A percentile compares a stretch with the other conserved stretches of the same genome.
phyloP scores from a whole-genome alignment of 2,113 vertebrate genomes.

The Hylia prasina region DNA sequence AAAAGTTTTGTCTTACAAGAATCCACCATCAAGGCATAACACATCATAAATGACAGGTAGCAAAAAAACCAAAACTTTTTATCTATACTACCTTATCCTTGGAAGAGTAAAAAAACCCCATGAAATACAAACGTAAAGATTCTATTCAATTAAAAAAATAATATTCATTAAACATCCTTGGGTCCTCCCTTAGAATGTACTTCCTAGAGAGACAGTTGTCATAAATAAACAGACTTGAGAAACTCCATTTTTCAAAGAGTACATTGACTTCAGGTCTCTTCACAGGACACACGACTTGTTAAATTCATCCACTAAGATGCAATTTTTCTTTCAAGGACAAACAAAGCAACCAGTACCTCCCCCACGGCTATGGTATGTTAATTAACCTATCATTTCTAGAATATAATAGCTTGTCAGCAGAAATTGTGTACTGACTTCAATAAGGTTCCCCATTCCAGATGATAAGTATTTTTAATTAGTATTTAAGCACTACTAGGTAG shows the following conservation, averaged over 20 bases:
- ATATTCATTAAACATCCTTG: not conserved
- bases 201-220: not conserved
- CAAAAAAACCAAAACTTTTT: not conserved
- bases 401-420: not conserved
- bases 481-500: not conserved
- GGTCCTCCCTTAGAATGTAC: not conserved
- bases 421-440: not conserved
- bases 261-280: not conserved
- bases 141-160: not conserved
- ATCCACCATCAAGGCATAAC: not conserved
- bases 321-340: not conserved
- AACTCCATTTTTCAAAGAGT: not conserved
- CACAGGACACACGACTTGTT: not conserved
- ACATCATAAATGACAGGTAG: not conserved
- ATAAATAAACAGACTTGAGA: not conserved
- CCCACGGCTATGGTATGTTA: not conserved
- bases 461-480: constrained; percentile 5
- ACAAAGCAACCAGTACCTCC: not conserved
- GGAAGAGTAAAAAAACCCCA: not conserved
- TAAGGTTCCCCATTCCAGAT: not conserved
- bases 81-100: not conserved
- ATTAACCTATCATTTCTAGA: constrained; percentile 5
- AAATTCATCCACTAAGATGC: not conserved
- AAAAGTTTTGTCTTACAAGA: not conserved
- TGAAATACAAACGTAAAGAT: not conserved